Conservation (phyloP, 2,797 vertebrate genomes). For the Aplochiton taeniatus region DNA sequence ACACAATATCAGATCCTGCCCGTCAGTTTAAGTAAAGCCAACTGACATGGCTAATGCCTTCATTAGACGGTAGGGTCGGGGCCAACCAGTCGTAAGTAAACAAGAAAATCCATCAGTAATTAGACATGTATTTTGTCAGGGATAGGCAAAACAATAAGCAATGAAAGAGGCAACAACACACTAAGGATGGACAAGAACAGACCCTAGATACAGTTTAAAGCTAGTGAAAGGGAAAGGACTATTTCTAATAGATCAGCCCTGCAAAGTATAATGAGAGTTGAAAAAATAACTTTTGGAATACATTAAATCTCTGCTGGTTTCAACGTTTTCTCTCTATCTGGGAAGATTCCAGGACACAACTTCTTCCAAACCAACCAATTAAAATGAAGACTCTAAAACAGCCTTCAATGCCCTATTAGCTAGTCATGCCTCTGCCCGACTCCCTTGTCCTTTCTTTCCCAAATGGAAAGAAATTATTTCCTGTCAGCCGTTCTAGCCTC, state of each 20-base stretch:
- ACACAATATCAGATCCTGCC: conserved; percentile 18
- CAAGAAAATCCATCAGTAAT: too few relatives aligned
- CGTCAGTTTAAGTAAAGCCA: conserved; percentile 10
- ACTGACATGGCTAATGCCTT: conserved; percentile 4
- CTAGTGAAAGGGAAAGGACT: too few relatives aligned
- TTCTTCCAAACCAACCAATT: conserved; percentile 60
- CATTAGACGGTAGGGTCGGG: conserved; percentile 26
- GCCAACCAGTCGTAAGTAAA: background rate
- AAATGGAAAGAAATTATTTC: too few relatives aligned
- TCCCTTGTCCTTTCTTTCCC: background rate
- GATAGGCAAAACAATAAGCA: too few relatives aligned
- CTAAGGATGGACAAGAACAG: too few relatives aligned
- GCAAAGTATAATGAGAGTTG: too few relatives aligned
- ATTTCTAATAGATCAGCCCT: too few relatives aligned
- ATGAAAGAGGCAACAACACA: too few relatives aligned
- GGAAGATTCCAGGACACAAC: conserved; percentile 58
- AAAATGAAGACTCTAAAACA: conserved; percentile 40
- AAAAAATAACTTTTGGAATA: too few relatives aligned
- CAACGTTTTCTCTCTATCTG: conserved; percentile 40
- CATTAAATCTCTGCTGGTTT: conserved; percentile 26
- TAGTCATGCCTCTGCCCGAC: conserved; percentile 26
- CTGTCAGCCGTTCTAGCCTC: too few relatives aligned
- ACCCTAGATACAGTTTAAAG: too few relatives aligned
- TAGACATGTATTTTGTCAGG: too few relatives aligned
- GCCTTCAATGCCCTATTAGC: conserved; percentile 36